These are phyloP conservation scores for Strix uralensis DNA, from an alignment of 2,113 vertebrate genomes.

Conservation along the genomic window DNA sequence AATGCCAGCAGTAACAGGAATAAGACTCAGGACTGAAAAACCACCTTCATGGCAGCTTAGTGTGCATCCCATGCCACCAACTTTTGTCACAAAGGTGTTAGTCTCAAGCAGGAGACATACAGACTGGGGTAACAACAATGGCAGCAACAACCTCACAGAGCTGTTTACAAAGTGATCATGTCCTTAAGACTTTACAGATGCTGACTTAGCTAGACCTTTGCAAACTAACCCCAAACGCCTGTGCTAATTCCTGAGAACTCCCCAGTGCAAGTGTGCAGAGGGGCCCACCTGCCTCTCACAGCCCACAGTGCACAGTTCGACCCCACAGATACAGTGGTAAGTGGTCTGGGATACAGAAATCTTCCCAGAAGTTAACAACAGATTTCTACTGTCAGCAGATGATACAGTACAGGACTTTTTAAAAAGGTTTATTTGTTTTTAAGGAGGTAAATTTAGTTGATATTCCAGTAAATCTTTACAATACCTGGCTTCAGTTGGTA, in stretches of 20 bases:
- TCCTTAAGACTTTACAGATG: neutral
- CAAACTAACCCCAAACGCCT: neutral
- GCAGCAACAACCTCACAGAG: neutral
- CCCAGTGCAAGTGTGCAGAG: neutral
- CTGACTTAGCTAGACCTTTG: neutral
- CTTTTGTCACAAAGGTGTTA: neutral
- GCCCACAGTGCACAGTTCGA: neutral
- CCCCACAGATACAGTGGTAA: neutral
- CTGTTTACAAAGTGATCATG: neutral
- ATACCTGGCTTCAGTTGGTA: neutral
- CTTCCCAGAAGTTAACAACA: neutral
- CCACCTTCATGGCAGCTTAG: neutral
- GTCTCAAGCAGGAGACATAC: neutral
- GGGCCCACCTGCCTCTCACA: neutral
- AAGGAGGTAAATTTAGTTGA: neutral
- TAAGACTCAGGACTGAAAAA: neutral
- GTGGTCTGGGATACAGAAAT: neutral
- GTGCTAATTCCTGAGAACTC: neutral
- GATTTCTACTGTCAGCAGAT: neutral
- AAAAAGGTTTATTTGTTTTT: slow-evolving; percentile 10
- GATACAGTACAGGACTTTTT: neutral
- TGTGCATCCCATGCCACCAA: neutral
- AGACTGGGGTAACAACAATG: neutral
- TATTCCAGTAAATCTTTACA: slow-evolving; percentile 14
- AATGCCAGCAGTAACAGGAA: neutral